Percentiles rank a stretch among this genome's conserved stretches.
phyloP scores from a whole-genome alignment of 2,888 invertebrate genomes.

The Patella pellucida region DNA sequence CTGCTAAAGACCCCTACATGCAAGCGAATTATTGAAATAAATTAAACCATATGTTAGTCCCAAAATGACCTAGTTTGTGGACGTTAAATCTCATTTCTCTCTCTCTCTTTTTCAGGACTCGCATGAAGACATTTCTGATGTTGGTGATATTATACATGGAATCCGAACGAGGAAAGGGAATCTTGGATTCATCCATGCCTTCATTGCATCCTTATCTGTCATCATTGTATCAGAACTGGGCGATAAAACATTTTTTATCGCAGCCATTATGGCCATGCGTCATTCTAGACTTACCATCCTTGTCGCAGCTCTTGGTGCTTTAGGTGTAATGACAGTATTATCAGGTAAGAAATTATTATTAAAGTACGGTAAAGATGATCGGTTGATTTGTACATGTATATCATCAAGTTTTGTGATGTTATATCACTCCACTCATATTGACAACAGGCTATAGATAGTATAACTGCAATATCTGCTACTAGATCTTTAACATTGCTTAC shows the following conservation, averaged over 20 bases:
- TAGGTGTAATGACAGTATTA: conserved; percentile 92
- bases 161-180: conserved; percentile 50
- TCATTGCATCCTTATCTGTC: conserved; percentile 93
- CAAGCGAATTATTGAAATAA: no score
- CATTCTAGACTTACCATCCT: conserved; percentile 94
- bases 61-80: no score
- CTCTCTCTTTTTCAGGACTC: neutral
- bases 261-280: conserved; percentile 99
- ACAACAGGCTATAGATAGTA: no score
- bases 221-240: conserved; percentile 98
- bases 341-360: conserved; percentile 78
- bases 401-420: no score
- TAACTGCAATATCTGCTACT: no score
- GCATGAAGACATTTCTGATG: conserved; percentile 44
- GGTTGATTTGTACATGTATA: no score
- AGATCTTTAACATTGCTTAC: no score
- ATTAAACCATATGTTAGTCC: no score
- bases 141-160: conserved; percentile 36
- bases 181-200: conserved; percentile 88
- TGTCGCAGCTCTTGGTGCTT: conserved; percentile 90
- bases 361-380: neutral
- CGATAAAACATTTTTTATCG: conserved; percentile 99
- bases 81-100: no score
- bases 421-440: no score
- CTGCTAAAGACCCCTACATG: no score